Conservation (phyloP, 2,797 vertebrate genomes). For the Pipistrellus pipistrellus region DNA sequence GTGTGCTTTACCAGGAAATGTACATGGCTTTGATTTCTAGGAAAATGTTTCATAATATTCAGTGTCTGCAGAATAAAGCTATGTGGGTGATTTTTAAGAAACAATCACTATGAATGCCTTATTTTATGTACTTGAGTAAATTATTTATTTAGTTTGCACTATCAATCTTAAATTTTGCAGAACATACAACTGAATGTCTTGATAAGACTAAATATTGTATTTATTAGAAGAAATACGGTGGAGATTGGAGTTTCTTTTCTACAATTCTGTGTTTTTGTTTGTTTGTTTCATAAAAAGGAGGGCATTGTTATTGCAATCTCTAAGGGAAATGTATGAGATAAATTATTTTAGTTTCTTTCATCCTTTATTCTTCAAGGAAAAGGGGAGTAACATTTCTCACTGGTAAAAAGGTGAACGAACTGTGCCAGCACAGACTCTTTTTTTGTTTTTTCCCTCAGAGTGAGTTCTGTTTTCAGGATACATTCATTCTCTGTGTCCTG, state of each 20-base stretch:
- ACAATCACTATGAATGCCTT: neutral
- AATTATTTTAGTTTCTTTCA: neutral
- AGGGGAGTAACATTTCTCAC: neutral
- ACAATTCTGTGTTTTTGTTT: neutral
- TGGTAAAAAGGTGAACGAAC: neutral
- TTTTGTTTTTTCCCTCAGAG: neutral
- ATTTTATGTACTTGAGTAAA: conserved; percentile 2
- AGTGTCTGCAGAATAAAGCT: neutral
- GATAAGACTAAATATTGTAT: neutral
- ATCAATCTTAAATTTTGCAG: neutral
- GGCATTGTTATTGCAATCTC: neutral
- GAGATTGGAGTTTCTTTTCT: neutral
- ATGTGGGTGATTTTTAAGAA: neutral
- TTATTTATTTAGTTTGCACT: neutral
- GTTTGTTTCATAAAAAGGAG: neutral
- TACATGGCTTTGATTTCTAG: neutral
- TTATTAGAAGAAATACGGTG: neutral
- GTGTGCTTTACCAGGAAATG: neutral
- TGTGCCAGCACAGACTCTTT: neutral
- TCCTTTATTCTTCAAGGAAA: neutral
- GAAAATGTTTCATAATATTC: neutral
- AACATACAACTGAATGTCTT: neutral
- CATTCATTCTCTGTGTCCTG: neutral
- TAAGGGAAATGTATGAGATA: neutral
- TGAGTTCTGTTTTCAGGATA: neutral